These are phyloP conservation scores for Tenthredo amoena DNA, from an alignment of 2,888 invertebrate genomes.

Conservation along the genomic window DNA sequence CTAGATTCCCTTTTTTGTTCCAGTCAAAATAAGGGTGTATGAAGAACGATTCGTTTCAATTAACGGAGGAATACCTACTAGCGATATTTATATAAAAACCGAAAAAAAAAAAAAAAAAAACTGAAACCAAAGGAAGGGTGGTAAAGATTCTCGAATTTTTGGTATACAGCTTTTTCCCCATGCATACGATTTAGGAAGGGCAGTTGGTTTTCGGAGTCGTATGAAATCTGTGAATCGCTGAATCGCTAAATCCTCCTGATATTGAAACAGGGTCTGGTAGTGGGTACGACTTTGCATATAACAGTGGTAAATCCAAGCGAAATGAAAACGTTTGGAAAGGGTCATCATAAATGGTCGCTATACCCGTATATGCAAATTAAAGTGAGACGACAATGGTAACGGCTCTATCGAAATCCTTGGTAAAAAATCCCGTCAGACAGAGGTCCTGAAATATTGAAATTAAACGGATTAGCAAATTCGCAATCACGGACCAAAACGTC, in stretches of 20 bases:
- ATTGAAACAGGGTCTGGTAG: background rate
- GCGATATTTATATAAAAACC: no score
- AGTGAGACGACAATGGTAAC: conserved; percentile 32
- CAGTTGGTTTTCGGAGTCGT: background rate
- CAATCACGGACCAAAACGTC: background rate
- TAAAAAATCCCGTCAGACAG: background rate
- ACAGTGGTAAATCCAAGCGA: conserved; percentile 21
- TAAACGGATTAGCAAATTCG: conserved; percentile 38
- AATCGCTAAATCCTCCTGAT: conserved; percentile 19
- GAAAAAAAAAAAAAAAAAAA: no score
- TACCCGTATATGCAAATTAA: conserved; percentile 35
- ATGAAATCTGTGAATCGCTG: background rate
- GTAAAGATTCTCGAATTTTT: background rate
- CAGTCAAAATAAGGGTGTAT: background rate
- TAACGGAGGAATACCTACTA: no score
- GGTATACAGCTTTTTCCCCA: background rate
- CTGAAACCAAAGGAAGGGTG: background rate
- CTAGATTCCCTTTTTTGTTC: background rate
- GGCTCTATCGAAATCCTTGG: conserved; percentile 7
- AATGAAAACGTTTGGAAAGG: conserved; percentile 39
- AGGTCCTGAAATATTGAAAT: conserved; percentile 19
- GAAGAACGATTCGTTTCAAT: background rate
- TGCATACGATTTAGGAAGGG: background rate
- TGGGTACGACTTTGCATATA: conserved; percentile 9
- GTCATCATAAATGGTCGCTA: background rate